A percentile compares a stretch with the other conserved stretches of the same genome.
phyloP scores from a whole-genome alignment of 2,797 vertebrate species.

The Botia almorhae region DNA sequence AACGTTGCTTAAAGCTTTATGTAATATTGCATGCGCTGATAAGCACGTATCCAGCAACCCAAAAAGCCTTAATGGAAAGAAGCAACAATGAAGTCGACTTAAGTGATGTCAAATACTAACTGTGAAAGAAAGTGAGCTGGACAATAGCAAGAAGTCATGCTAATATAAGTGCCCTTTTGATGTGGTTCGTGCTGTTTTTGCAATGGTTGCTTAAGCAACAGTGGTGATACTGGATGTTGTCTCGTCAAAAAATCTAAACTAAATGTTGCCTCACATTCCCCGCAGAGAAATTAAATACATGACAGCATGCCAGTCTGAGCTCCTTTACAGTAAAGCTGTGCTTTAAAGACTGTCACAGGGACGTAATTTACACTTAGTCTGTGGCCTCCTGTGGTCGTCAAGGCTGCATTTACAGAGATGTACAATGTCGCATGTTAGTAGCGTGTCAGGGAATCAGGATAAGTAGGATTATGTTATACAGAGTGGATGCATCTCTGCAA shows the following conservation, averaged over 20 bases:
- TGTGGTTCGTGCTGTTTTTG: constrained; percentile 38
- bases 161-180: constrained; percentile 22
- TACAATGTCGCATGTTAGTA: constrained; percentile 16
- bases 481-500: constrained; percentile 2
- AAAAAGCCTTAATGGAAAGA: constrained; percentile 10
- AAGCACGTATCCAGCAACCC: not conserved
- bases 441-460: constrained; percentile 23
- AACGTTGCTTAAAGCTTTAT: not conserved
- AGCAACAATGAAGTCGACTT: constrained; percentile 1
- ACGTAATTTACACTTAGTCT: not conserved
- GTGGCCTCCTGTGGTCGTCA: not conserved
- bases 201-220: constrained; percentile 47
- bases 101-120: not conserved
- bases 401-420: constrained; percentile 5
- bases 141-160: constrained; percentile 21
- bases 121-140: constrained; percentile 14
- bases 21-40: constrained; percentile 1
- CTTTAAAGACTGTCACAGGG: not conserved
- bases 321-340: constrained; percentile 17
- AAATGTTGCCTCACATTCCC: constrained; percentile 22
- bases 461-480: constrained; percentile 19
- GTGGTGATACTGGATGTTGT: constrained; percentile 23
- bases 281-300: not conserved
- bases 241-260: constrained; percentile 20
- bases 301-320: not conserved